Conservation (phyloP, 2,888 invertebrate genomes). For the Hartigia nigra region DNA sequence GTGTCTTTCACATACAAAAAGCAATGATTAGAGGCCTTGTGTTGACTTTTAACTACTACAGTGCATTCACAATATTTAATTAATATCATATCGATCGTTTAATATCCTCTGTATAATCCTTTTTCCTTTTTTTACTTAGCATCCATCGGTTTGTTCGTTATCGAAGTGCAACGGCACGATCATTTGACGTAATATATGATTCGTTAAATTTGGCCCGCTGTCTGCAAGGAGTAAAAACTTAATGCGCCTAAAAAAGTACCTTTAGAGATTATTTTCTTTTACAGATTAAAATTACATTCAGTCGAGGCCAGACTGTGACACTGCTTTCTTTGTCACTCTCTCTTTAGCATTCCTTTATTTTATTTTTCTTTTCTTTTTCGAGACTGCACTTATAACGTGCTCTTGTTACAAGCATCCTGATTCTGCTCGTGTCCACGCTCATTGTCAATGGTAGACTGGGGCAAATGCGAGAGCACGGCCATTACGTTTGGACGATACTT, state of each 20-base stretch:
- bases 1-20: constrained; percentile 63
- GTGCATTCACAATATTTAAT: constrained; percentile 47
- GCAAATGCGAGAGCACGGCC: background rate
- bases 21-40: constrained; percentile 65
- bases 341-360: constrained; percentile 19
- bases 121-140: constrained; percentile 9
- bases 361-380: constrained; percentile 18
- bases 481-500: background rate
- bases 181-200: background rate
- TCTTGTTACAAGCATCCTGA: background rate
- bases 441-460: background rate
- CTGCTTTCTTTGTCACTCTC: constrained; percentile 22
- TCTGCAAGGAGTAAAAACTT: constrained; percentile 55
- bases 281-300: constrained; percentile 53
- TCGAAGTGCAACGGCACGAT: background rate
- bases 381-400: constrained; percentile 26
- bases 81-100: constrained; percentile 28
- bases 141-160: constrained; percentile 7
- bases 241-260: constrained; percentile 23
- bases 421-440: background rate
- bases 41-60: constrained; percentile 55
- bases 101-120: constrained; percentile 30
- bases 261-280: constrained; percentile 23
- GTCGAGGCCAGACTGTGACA: constrained; percentile 55
- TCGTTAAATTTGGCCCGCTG: constrained; percentile 43